Conservation (phyloP, 2,797 vertebrate species). For the Erethizon dorsatum region DNA sequence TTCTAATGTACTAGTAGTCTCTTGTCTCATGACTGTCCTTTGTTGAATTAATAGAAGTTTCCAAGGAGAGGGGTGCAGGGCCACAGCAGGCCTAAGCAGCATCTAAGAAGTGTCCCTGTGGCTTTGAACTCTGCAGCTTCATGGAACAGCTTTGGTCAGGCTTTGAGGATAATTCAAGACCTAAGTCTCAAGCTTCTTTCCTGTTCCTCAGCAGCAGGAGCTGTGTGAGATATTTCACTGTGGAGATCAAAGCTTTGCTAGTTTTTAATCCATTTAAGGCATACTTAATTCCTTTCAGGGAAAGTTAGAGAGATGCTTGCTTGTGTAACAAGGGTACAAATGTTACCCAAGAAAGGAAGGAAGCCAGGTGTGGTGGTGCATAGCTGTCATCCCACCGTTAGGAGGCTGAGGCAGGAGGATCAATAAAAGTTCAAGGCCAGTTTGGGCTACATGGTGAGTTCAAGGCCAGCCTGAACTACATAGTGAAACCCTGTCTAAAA, state of each 20-base stretch:
- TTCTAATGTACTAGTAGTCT: conserved; percentile 31
- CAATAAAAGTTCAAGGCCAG: neutral
- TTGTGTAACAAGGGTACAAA: conserved; percentile 38
- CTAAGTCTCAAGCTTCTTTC: conserved; percentile 48
- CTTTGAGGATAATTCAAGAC: conserved; percentile 62
- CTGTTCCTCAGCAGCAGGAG: neutral
- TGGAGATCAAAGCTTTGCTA: conserved; percentile 64
- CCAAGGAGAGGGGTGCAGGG: neutral
- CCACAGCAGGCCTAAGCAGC: neutral
- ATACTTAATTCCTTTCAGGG: conserved; percentile 65
- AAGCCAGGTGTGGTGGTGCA: neutral
- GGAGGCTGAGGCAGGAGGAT: neutral
- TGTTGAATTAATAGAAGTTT: conserved; percentile 68
- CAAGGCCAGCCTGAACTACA: neutral
- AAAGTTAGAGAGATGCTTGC: conserved; percentile 13
- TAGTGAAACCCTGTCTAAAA: neutral
- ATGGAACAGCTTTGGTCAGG: neutral
- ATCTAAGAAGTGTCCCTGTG: neutral
- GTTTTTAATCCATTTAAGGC: conserved; percentile 59
- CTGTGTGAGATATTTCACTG: conserved; percentile 35
- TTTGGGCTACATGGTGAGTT: neutral
- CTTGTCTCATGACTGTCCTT: neutral
- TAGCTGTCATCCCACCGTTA: neutral
- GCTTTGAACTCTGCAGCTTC: conserved; percentile 39
- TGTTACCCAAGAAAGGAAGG: conserved; percentile 42